Evolutionary conservation across 1,140 invertebrate species (phyloP).

Genomic region (Leucophenga varia): DNA sequence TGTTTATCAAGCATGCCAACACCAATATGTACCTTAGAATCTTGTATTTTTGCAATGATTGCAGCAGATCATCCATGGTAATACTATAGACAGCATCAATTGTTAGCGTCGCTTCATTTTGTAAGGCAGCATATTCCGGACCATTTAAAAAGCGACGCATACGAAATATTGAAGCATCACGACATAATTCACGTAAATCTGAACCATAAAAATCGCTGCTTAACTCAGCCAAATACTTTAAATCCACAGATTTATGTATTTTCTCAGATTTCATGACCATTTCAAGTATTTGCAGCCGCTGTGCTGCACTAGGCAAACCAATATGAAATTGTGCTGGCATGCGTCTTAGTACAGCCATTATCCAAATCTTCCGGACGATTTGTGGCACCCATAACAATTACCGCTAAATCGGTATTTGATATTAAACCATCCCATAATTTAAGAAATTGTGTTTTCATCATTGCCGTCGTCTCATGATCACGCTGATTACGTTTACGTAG

Average conservation of each 20-base stretch:
- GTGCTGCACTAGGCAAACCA: conserved; percentile 72
- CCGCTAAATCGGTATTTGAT: conserved; percentile 72
- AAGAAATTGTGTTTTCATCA: conserved; percentile 97
- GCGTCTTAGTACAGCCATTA: conserved; percentile 86
- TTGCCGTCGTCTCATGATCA: conserved; percentile 97
- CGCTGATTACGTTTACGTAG: conserved; percentile 78
- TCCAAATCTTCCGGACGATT: conserved; percentile 95
- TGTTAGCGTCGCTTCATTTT: not conserved
- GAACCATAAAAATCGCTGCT: conserved; percentile 89
- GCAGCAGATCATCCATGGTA: conserved; percentile 67
- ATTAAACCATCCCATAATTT: conserved; percentile 83
- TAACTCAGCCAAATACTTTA: conserved; percentile 65
- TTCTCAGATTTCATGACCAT: conserved; percentile 78
- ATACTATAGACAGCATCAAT: conserved; percentile 50
- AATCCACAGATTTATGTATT: conserved; percentile 69
- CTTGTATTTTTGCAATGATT: too few species aligned
- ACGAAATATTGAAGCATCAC: conserved; percentile 83
- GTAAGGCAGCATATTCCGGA: not conserved
- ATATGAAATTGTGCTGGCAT: conserved; percentile 95
- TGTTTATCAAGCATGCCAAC: too few species aligned
- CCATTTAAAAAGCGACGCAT: conserved; percentile 64
- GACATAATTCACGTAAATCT: conserved; percentile 87
- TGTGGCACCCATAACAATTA: conserved; percentile 68
- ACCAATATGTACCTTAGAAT: too few species aligned
- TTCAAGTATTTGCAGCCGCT: conserved; percentile 76